Evolutionary conservation across 2,113 vertebrate species (phyloP).

Genomic region (Zeus faber): DNA sequence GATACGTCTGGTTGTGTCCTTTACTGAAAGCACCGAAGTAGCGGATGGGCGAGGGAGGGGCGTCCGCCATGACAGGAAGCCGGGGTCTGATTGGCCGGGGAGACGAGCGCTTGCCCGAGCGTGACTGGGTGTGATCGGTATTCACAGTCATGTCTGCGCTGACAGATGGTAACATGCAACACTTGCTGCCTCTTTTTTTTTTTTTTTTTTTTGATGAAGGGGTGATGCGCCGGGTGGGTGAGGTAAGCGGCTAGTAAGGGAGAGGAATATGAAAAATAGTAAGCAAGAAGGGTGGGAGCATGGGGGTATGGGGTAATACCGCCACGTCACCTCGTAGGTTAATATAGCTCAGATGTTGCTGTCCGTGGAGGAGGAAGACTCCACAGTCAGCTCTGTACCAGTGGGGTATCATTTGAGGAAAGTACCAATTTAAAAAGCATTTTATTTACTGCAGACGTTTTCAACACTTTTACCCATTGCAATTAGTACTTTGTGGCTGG

Average conservation of each 20-base stretch:
- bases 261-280: conserved; percentile 14
- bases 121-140: conserved; percentile 49
- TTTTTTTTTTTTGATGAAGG: conserved; percentile 46
- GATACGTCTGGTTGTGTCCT: too few species aligned
- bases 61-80: conserved; percentile 23
- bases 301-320: conserved; percentile 15
- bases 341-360: conserved; percentile 69
- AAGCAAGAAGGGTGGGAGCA: conserved; percentile 24
- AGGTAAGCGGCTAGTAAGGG: conserved; percentile 25
- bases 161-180: conserved; percentile 73
- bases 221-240: conserved; percentile 40
- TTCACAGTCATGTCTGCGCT: conserved; percentile 45
- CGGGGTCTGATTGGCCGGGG: conserved; percentile 26
- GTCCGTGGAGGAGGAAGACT: conserved; percentile 44
- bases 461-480: too few species aligned
- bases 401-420: neutral
- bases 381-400: neutral
- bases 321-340: conserved; percentile 47
- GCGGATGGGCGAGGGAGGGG: conserved; percentile 11
- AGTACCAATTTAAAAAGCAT: too few species aligned
- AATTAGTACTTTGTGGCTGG: too few species aligned
- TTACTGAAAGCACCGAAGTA: too few species aligned
- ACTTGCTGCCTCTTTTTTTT: conserved; percentile 36
- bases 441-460: too few species aligned
- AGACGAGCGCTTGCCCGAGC: conserved; percentile 14